Evolutionary conservation across 2,797 vertebrate genomes (phyloP).

Genomic region (Ctenopoma kingsleyae): DNA sequence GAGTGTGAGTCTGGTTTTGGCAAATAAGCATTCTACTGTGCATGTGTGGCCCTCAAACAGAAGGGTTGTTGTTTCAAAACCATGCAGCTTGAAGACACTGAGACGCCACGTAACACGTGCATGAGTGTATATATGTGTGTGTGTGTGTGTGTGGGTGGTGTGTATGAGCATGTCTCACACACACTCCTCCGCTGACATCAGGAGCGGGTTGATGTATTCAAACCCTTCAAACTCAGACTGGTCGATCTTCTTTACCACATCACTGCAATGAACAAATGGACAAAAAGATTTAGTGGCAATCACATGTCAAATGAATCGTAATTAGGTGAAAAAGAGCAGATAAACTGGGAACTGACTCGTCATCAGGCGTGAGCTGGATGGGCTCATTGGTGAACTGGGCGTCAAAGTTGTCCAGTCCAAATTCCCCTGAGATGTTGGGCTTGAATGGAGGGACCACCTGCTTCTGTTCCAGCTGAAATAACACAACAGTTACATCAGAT

Average conservation of each 20-base stretch:
- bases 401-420: conserved; percentile 98
- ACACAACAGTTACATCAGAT: conserved; percentile 28
- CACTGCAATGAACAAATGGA: conserved; percentile 80
- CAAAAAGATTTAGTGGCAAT: background rate
- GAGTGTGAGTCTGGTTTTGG: conserved; percentile 85
- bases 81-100: conserved; percentile 77
- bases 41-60: conserved; percentile 66
- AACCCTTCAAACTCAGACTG: conserved; percentile 99
- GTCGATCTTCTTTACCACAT: conserved; percentile 97
- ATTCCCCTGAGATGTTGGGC: conserved; percentile 99
- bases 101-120: conserved; percentile 64
- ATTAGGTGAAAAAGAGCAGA: background rate
- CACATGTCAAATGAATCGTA: background rate
- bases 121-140: conserved; percentile 39
- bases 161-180: conserved; percentile 83
- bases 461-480: conserved; percentile 96
- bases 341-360: conserved; percentile 90
- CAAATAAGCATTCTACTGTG: conserved; percentile 79
- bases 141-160: conserved; percentile 39
- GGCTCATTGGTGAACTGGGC: conserved; percentile 99
- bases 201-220: conserved; percentile 98
- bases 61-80: conserved; percentile 72
- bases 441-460: conserved; percentile 99
- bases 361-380: conserved; percentile 97
- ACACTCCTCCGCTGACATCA: conserved; percentile 99